Evolutionary conservation across 2,797 vertebrate species (phyloP).

Genomic region (Scleropages formosus): DNA sequence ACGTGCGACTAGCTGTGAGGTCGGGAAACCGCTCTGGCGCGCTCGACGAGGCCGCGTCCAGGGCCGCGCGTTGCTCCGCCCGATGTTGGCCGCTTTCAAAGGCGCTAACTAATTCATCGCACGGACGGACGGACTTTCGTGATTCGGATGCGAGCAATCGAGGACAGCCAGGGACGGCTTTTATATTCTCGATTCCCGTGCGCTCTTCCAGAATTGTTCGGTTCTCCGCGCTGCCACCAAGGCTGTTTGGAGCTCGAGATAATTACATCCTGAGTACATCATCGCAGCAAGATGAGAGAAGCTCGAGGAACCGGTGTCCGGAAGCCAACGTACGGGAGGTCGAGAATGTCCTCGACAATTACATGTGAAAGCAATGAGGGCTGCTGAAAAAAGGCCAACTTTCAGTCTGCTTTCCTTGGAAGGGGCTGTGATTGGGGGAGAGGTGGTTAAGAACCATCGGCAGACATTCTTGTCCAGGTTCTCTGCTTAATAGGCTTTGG

Average conservation of each 20-base stretch:
- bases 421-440: slow-evolving; percentile 37
- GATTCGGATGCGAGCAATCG: slow-evolving; percentile 39
- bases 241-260: background rate
- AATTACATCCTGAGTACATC: slow-evolving; percentile 25
- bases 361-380: slow-evolving; percentile 50
- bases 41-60: slow-evolving; percentile 17
- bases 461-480: slow-evolving; percentile 43
- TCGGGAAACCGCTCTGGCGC: slow-evolving; percentile 26
- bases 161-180: slow-evolving; percentile 47
- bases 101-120: slow-evolving; percentile 4
- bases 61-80: slow-evolving; percentile 12
- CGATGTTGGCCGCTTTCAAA: slow-evolving; percentile 42
- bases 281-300: slow-evolving; percentile 43
- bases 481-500: slow-evolving; percentile 1
- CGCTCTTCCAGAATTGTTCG: slow-evolving; percentile 17
- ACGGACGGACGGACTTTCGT: slow-evolving; percentile 4
- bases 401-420: slow-evolving; percentile 55
- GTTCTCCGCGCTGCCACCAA: background rate
- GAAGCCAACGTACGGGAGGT: slow-evolving; percentile 39
- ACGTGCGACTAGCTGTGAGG: slow-evolving; percentile 15
- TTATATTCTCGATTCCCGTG: background rate
- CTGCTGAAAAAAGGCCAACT: slow-evolving; percentile 29
- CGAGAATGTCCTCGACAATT: slow-evolving; percentile 38
- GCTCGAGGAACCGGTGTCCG: slow-evolving; percentile 30
- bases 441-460: slow-evolving; percentile 31